Base-by-base conservation (phyloP, 2,888 invertebrate species). In the Acleris sparsana region DNA sequence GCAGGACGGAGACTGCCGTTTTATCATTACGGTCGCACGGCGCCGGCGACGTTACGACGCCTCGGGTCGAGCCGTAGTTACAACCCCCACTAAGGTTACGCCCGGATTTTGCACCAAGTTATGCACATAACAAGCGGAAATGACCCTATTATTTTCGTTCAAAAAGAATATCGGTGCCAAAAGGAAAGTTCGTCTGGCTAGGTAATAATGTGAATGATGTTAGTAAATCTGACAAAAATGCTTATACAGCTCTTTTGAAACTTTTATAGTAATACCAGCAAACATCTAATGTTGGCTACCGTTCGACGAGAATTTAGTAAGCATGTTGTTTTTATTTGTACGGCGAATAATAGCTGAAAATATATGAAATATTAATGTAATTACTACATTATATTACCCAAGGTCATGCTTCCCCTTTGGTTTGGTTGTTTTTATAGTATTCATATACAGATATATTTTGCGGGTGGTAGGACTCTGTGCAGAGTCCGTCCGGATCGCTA, bases 1-100 rank as follows among this genome's bases (percentile, higher is more conserved):
- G 65, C 44, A 53, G 56, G 62, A 43, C 56, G 62, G 53, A 25
- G 80, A 75, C 73, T 77, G 78, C 78, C 75, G 77, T 78, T 80
- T 83, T 82, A 80, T 82, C 79, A 82, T 84, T 80, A 83, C 69
- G 72, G 69, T 67, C 69, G 70, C 73, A 71, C 74, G 75, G 71
- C 74, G 73, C 72, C 73, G 62, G 66, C 63, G 72, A 76, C 75
- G 72, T 78, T 76, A 79, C 74, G 74, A 72, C 69, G 72, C 71
- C 67, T 73, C 75, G 71, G 69, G 71, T 56, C 67, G 56, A 71
- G 72, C 68, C 73, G 63, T 67, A 69, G 63, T 59, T 64, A 72
- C 53, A 68, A 62, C 52, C 33, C 52, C 22, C 61, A 57, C 44
- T 55, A 29, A 55, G 22, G 22, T 57, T 46, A 57, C 57, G 46